Evolutionary conservation across 2,113 vertebrate species (phyloP).

Genomic region (Numenius arquata): DNA sequence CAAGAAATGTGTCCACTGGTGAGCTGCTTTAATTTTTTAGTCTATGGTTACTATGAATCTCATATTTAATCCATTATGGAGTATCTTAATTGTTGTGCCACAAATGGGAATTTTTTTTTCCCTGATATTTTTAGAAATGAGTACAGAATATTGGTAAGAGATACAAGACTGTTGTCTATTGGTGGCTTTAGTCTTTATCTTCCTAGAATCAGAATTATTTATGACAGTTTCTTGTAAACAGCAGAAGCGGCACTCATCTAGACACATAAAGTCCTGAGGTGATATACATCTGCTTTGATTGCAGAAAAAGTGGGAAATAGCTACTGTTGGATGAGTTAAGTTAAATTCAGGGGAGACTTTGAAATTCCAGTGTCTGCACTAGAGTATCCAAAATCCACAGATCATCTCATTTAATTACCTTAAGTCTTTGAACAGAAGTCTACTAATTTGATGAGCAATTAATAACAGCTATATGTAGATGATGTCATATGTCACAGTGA

Average conservation of each 20-base stretch:
- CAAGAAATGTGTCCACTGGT: constrained; percentile 81
- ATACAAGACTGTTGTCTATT: not conserved
- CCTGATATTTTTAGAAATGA: not conserved
- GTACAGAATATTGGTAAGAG: not conserved
- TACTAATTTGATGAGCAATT: not conserved
- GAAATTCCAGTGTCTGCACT: not conserved
- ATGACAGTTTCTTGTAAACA: not conserved
- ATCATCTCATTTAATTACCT: not conserved
- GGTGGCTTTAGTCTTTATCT: not conserved
- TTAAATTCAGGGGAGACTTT: not conserved
- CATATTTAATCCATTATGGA: not conserved
- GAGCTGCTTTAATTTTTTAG: constrained; percentile 25
- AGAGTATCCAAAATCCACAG: not conserved
- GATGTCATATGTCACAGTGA: not conserved
- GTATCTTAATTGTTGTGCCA: not conserved
- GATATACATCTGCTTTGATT: not conserved
- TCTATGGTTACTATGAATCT: not conserved
- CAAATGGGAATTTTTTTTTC: not conserved
- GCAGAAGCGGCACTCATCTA: not conserved
- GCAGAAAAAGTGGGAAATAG: not conserved
- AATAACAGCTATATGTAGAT: not conserved
- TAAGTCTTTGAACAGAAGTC: not conserved
- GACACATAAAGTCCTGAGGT: not conserved
- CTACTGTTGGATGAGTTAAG: not conserved
- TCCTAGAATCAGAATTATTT: not conserved